Evolutionary conservation across 1,140 invertebrate genomes (phyloP), one percentile per base, ranked within the genome.

Genomic region (Brachionus rotundiformis): DNA sequence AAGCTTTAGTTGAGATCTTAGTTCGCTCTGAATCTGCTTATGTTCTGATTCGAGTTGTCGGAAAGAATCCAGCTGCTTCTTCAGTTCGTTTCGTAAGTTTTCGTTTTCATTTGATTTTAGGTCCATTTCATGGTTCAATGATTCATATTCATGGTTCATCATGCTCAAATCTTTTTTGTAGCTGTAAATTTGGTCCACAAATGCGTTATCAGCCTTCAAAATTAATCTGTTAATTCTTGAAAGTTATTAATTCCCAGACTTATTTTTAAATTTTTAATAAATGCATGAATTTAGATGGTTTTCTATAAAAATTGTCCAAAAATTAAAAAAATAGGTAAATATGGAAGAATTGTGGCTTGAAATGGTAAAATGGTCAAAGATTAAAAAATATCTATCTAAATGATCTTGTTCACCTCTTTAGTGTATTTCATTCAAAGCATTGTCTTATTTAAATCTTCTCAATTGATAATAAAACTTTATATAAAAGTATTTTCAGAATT

Each of bases 91-190:
- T 73, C 19, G 8, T 29, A 73, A 73, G 44, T 73, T 41, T 11
- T 73, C 68, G 25, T 44, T 44, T 44, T 73, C 36, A 44, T 27
- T 44, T 13, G 8, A 10, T 16, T 73, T 73, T 1, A 25, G 36
- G 10, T 73, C 19, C 39, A 73, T 41, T 25, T 44, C 36, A 2
- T 73, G 5, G 13, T 73, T 73, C 44, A 73, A 41, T 3, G 33
- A 44, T 16, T 73, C 68, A 11, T 25, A 44, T 44, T 73, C 68
- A 47, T 73, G 68, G 29, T 73, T 73, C 68, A 73, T 73, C 68
- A 73, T 73, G 36, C 68, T 73, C 39, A 73, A 25, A 25, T 73
- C 68, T 73, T 73, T 73, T 73, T 44, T 73, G 39, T 73, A 73
- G 16, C 5, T 36, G 65, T 71, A n/a, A n/a, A 71, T 71, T 36